Conservation (phyloP, 2,113 vertebrate genomes). For the Dicrurus megarhynchus region DNA sequence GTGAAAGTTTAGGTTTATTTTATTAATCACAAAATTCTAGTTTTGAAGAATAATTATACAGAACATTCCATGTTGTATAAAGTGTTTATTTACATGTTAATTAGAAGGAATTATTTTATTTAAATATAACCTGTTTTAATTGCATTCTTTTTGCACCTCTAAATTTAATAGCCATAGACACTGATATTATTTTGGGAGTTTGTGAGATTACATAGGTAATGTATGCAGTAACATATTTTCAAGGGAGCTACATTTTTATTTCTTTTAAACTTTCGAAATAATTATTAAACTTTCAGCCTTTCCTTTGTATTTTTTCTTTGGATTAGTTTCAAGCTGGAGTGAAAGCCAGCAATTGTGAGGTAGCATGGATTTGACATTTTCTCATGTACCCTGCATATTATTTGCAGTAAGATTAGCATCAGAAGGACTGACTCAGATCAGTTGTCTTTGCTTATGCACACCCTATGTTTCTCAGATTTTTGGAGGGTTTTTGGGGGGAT, state of each 20-base stretch:
- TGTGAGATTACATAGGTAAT: neutral
- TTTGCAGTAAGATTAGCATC: conserved; percentile 59
- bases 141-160: neutral
- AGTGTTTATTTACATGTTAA: neutral
- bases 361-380: conserved; percentile 28
- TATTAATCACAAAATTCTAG: neutral
- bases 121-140: neutral
- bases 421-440: conserved; percentile 24
- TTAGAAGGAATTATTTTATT: neutral
- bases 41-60: neutral
- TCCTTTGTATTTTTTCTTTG: conserved; percentile 29
- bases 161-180: neutral
- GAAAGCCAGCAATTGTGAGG: conserved; percentile 46
- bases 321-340: conserved; percentile 36
- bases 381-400: conserved; percentile 42
- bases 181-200: neutral
- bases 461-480: neutral
- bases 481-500: neutral
- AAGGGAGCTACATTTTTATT: conserved; percentile 9
- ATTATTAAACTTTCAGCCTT: neutral
- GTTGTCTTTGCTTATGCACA: neutral
- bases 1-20: neutral
- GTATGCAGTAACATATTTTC: neutral
- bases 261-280: conserved; percentile 15
- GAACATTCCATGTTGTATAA: neutral